Base-by-base conservation (phyloP, 2,797 vertebrate species). In the Typhlichthys eigenmanni region DNA sequence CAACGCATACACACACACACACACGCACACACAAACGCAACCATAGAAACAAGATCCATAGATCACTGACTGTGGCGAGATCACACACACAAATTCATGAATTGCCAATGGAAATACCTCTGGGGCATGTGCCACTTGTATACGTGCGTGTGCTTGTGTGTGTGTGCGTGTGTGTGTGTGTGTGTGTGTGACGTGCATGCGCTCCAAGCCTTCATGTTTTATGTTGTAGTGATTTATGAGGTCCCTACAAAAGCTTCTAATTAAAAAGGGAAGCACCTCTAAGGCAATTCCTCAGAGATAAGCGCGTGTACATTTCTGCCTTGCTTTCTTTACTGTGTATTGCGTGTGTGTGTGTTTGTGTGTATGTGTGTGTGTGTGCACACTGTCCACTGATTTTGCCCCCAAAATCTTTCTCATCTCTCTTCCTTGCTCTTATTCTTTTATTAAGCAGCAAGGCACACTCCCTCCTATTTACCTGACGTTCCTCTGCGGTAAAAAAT, bases 141-240 rank as follows among this genome's bases (percentile, higher is more conserved):
- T 11, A 4, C 13, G 11, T 11, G 47, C 7, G 1, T 45, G 53
- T 48, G 29, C 66, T 14, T 62, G n/a, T 54, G n/a, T 53, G 13
- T 58, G 4, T 59, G 34, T 11, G 47, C 13, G 7, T 47, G 47
- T 48, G n/a, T 17, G 32, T 7, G 53, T 17, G 45, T 43, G 45
- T 56, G 24, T 43, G 29, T 29, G 54, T 49, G 60, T 24, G 24
- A 24, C 12, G n/a, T 32, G n/a, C 47, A 46, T 43, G 46, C 63
- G 32, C 63, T 70, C 79, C 67, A 63, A 71, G 74, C 79, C 64
- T 77, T 87, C 82, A 80, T 48, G 79, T 84, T 59, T 83, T 76
- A 80, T 80, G 75, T 75, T 71, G 72, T 63, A 49, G 68, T 89
- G 88, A 90, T 91, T 88, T 86, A 90, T 88, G 85, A 86, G 85